Base-by-base conservation (phyloP, 2,113 vertebrate species). In the Trichechus manatus region DNA sequence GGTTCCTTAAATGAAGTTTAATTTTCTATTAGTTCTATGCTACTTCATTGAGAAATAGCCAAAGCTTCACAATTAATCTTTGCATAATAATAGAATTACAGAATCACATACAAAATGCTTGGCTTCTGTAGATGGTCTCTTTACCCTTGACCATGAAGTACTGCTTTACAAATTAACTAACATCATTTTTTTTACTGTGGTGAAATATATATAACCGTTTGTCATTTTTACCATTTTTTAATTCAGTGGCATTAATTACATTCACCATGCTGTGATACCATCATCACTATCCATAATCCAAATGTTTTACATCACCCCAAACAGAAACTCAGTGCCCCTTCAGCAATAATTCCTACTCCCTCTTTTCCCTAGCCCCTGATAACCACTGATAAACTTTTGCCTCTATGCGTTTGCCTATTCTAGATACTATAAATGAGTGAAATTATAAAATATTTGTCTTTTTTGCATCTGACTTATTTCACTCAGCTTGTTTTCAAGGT, bases 131-230 rank as follows among this genome's bases (percentile, higher is more conserved):
- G 53, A 70, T 10, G 93, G 87, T 97, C 79, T 42, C 25, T 89
- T 95, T 86, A 97, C 0, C 97, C 84, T 1, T 96, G 86, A 89
- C 66, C 97, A 75, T 68, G 22, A 97, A 96, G 93, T 89, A 91
- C 36, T 64, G 0, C 27, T 98, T 96, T 97, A 88, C 84, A 96
- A 82, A 86, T 27, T 74, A 29, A 89, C 20, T 68, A 44, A 50
- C 5, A 74, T 74, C 19, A 39, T 64, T 39, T 10, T 44, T 74
- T 39, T 74, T 17, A 74, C 9, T 74, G 36, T 72, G n/a, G 1
- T 19, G 22, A 36, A 36, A 72, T 17, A 8, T 20, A 39, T 33
- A 19, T 72, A 72, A 36, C 1, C 39, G 9, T 33, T 17, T n/a
- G 31, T 29, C 31, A 70, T 39, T 39, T 36, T 39, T 19, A 36